Base-by-base conservation (phyloP, 2,888 invertebrate genomes). In the Chironomus riparius region DNA sequence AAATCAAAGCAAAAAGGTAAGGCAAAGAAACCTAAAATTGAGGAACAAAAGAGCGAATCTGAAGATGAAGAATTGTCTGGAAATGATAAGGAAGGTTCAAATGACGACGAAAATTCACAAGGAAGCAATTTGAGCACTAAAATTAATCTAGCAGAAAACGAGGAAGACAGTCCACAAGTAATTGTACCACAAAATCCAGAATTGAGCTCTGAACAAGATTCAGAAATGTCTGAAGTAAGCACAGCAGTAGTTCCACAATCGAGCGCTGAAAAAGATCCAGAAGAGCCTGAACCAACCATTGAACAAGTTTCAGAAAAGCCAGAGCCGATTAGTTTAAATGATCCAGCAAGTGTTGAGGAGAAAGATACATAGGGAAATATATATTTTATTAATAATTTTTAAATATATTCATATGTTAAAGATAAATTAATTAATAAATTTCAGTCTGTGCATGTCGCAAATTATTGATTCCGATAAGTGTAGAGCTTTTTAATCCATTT, bases 1-100 rank as follows among this genome's bases (percentile, higher is more conserved):
- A 95, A 93, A 12, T 81, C 86, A 88, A 82, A 87, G 85, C 56
- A 80, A 81, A 1, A 83, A 83, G 62, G 81, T 81, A 68, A 79
- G 78, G 50, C 78, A 79, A 0, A 80, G 79, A 21, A 74, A n/a
- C 6, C 47, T 1, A 76, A 77, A 56, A 76, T 76, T 13, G 56
- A 76, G 10, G 10, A 10, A 1, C 28, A 28, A 70, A 61, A 62
- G 1, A 28, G 28, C 4, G 38, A 28, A 5, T 21, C 65, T 13
- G 24, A 71, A 3, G 28, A 50, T 15, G 38, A 15, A 7, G 72
- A 72, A 7, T 4, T 15, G n/a, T 38, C 68, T 38, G 38, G 38
- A 38, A 38, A 12, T 62, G 22, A 47, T 50, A 21, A 48, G 47
- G n/a, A 69, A 24, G 2, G 4, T 28, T 5, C 22, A 12, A n/a